Evolutionary conservation across 2,888 invertebrate genomes (phyloP).

Genomic region (Yponomeuta sedellus): DNA sequence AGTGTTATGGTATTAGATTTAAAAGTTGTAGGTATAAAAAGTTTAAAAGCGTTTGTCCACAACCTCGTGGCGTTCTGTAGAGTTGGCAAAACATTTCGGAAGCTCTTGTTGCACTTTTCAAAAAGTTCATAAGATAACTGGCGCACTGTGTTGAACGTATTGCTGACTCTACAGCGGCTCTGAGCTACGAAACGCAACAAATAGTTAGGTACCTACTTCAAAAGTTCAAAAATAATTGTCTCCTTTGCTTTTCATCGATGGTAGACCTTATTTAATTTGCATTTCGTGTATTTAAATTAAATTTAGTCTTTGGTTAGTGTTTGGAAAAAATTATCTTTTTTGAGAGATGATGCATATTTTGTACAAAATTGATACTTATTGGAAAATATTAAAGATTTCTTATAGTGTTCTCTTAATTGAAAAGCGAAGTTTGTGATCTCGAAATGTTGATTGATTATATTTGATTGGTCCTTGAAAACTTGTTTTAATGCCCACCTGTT

Average conservation of each 20-base stretch:
- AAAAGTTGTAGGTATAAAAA: slow-evolving; percentile 47
- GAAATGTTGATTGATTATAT: slow-evolving; percentile 70
- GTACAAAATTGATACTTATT: slow-evolving; percentile 66
- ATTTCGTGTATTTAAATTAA: slow-evolving; percentile 46
- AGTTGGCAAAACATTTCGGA: slow-evolving; percentile 19
- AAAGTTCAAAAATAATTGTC: slow-evolving; percentile 49
- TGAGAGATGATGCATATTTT: slow-evolving; percentile 63
- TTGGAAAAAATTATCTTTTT: slow-evolving; percentile 26
- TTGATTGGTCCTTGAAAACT: slow-evolving; percentile 56
- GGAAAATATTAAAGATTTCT: slow-evolving; percentile 38
- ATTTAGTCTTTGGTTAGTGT: background rate
- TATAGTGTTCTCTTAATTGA: slow-evolving; percentile 45
- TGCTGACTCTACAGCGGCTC: background rate
- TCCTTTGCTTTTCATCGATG: slow-evolving; percentile 40
- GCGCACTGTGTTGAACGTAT: background rate
- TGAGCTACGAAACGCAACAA: slow-evolving; percentile 3
- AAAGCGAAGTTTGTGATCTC: slow-evolving; percentile 64
- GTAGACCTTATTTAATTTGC: slow-evolving; percentile 42
- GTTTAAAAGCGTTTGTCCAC: slow-evolving; percentile 56
- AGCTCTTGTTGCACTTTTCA: slow-evolving; percentile 16
- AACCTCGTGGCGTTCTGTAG: slow-evolving; percentile 22
- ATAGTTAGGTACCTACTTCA: slow-evolving; percentile 25
- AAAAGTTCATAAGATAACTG: background rate
- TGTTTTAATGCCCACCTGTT: slow-evolving; percentile 15
- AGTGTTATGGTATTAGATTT: slow-evolving; percentile 41